Evolutionary conservation across 2,888 invertebrate species (phyloP), one percentile per base, ranked within the genome.

Genomic region (Hirudinaria manillensis): DNA sequence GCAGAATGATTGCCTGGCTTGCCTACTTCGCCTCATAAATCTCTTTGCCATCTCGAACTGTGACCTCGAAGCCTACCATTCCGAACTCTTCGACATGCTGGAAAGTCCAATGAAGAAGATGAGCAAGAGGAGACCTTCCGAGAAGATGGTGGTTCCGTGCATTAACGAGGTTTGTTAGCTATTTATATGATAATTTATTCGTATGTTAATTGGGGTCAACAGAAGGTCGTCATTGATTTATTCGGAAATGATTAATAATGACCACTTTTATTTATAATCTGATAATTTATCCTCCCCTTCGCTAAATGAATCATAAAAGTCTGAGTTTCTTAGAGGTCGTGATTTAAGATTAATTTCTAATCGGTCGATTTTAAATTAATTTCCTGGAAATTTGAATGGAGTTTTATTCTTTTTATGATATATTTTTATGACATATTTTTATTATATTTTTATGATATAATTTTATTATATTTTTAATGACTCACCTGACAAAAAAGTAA

Each of bases 1-100:
- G 96, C 90, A 94, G 75, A 94, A 94, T 83, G 96, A 96, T 83
- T 95, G 94, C 82, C 87, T 96, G 38, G 94, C 94, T 3, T 90
- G 92, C 79, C 86, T 96, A 16, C 84, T 96, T 74, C 92, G 94
- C 82, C 89, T 94, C 78, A 87, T 95, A 13, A 93, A 93, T 84
- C 90, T 94, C 78, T 89, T 95, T 74, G 94, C 94, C 0, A 91
- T 93, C 16, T 88, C 82, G 56, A 81, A 80, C 27, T 80, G 81
- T 6, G 83, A 84, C 77, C 78, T 80, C 7, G 82, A 82, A 67
- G 38, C 51, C n/a, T n/a, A 61, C 21, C 80, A 80, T 38, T 83
- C 83, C 76, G 84, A 83, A 75, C 81, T 82, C 34, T 74, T 74
- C 32, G 77, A 76, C 45, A 38, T 36, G 81, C 81, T 71, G 79